Conservation (phyloP, 1,140 invertebrate genomes). For the Drosophila burlai region DNA sequence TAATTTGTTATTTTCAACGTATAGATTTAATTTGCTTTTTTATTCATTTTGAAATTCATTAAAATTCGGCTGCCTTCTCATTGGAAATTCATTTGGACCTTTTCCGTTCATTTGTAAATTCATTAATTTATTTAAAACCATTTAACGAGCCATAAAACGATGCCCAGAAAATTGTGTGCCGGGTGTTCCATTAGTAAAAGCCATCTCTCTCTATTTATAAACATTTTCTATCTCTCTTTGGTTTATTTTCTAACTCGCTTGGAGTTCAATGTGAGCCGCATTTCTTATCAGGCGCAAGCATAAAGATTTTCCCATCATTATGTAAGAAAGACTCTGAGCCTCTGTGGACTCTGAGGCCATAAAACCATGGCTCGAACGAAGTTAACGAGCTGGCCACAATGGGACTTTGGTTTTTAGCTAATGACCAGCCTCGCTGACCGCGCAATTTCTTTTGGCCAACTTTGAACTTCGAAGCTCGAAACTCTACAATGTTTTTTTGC, state of each 20-base stretch:
- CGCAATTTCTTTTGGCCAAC: conserved; percentile 72
- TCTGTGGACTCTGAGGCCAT: conserved; percentile 16
- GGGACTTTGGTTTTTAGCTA: conserved; percentile 49
- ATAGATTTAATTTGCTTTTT: conserved; percentile 15
- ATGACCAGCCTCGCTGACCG: conserved; percentile 55
- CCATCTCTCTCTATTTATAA: neutral
- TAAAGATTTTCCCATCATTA: conserved; percentile 77
- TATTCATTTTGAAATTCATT: conserved; percentile 22
- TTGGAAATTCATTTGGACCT: conserved; percentile 29
- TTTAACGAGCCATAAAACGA: conserved; percentile 61
- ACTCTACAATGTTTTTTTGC: neutral
- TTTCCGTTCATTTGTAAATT: conserved; percentile 43
- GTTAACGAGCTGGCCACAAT: conserved; percentile 41
- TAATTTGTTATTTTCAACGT: conserved; percentile 27
- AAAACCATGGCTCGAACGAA: conserved; percentile 34
- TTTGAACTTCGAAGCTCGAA: conserved; percentile 53
- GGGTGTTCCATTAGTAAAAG: conserved; percentile 26
- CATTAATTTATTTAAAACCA: conserved; percentile 69
- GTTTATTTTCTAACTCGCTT: neutral
- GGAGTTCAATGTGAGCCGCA: conserved; percentile 36
- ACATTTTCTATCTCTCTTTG: neutral
- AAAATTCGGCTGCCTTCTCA: conserved; percentile 11
- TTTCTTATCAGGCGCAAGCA: conserved; percentile 61
- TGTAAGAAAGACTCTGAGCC: conserved; percentile 35
- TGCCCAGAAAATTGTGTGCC: conserved; percentile 53